A percentile compares a stretch with the other conserved stretches of the same genome.
phyloP scores from a whole-genome alignment of 2,888 invertebrate genomes.

The Ischnus inquisitorius region DNA sequence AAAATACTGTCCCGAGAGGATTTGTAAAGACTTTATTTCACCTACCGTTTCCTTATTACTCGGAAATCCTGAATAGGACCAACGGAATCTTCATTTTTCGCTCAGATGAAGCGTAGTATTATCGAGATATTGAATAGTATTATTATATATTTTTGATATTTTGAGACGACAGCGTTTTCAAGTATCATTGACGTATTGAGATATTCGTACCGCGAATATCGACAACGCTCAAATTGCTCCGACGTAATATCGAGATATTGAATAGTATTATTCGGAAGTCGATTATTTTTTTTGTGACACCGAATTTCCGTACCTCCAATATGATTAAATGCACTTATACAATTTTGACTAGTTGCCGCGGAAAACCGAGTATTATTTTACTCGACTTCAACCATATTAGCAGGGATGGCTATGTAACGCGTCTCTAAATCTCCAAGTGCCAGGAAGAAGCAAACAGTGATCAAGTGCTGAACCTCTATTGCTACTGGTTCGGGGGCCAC shows the following conservation, averaged over 20 bases:
- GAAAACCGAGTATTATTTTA: background rate
- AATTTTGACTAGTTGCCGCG: background rate
- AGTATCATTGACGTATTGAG: background rate
- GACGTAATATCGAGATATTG: background rate
- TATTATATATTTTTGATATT: background rate
- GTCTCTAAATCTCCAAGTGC: background rate
- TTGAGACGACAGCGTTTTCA: background rate
- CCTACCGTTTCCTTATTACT: background rate
- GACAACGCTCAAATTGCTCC: background rate
- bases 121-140: background rate
- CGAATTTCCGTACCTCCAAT: background rate
- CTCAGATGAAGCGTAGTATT: background rate
- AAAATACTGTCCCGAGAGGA: too few relatives aligned
- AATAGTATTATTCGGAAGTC: background rate
- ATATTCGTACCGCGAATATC: background rate
- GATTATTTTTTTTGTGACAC: background rate
- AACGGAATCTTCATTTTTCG: background rate
- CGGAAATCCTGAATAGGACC: background rate
- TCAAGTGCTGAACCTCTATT: background rate
- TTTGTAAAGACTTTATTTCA: background rate
- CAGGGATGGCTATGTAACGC: constrained; percentile 1
- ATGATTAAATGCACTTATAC: background rate
- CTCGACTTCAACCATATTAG: background rate
- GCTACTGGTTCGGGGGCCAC: background rate
- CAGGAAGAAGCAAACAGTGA: background rate